Base-by-base conservation (phyloP, 2,113 vertebrate genomes). In the Chloroceryle aenea region DNA sequence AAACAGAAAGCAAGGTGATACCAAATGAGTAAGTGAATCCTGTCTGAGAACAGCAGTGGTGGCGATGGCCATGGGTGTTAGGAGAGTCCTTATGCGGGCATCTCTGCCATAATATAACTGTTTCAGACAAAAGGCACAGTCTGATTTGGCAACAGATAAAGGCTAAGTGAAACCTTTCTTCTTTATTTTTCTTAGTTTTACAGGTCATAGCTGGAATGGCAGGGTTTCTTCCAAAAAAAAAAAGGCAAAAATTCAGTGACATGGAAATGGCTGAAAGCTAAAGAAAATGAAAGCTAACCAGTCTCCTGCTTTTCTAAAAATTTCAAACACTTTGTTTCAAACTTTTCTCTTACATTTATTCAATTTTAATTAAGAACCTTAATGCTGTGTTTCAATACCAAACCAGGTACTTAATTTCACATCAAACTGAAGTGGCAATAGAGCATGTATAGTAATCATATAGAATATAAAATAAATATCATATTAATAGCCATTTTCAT, bases 121-220 rank as follows among this genome's bases (percentile, higher is more conserved):
- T 55, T 86, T 89, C 43, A 61, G 69, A 47, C 66, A 89, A 72
- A 87, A 83, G 25, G 36, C 30, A 36, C 3, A 1, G 67, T 27
- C 64, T 82, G 52, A 83, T 80, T 50, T 94, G 79, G 79, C 17
- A 68, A 45, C 50, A 90, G 75, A 92, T 66, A 85, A 92, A 90
- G 42, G 48, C 30, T 45, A 89, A 79, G 63, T 17, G 75, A 96
- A 94, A 90, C 66, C 85, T 64, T 66, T 56, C 22, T 82, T 91
- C 82, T 93, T 91, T 94, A 22, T 94, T 91, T 94, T 85, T 92
- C 90, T 88, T 42, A 66, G 88, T 48, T 87, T 96, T 93, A 87
- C 74, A 75, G 78, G 63, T 95, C 82, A 83, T 94, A 87, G 64
- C 43, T 48, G 55, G 53, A 95, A 72, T 66, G 69, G 13, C 20